Evolutionary conservation across 2,888 invertebrate species (phyloP).

Genomic region (Sarcophaga subvicina): DNA sequence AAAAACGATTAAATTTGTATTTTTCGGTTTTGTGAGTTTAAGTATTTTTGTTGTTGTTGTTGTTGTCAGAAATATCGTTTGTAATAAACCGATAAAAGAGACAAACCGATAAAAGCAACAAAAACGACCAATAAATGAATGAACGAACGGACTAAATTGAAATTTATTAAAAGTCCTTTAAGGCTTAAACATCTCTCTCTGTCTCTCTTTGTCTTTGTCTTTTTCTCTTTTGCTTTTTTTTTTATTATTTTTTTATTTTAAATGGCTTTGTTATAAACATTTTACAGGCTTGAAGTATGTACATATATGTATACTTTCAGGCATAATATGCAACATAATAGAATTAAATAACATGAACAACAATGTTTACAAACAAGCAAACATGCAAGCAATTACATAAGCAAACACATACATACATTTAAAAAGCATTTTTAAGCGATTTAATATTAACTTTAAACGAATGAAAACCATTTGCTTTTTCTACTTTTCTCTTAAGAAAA

Average conservation of each 20-base stretch:
- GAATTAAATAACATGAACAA: neutral
- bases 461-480: too few relatives aligned
- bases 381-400: neutral
- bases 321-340: too few relatives aligned
- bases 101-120: neutral
- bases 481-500: too few relatives aligned
- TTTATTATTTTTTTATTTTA: too few relatives aligned
- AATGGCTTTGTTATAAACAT: too few relatives aligned
- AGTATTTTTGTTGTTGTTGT: too few relatives aligned
- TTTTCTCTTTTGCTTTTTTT: too few relatives aligned
- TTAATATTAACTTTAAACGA: neutral
- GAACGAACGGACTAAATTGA: neutral
- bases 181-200: slow-evolving; percentile 2
- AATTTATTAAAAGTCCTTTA: slow-evolving; percentile 36
- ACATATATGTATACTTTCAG: too few relatives aligned
- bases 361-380: neutral
- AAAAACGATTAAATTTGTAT: neutral
- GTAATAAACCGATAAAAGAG: neutral
- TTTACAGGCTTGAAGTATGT: too few relatives aligned
- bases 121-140: neutral
- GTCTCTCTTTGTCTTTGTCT: too few relatives aligned
- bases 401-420: neutral
- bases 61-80: neutral
- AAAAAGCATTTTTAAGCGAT: neutral
- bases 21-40: neutral